These are phyloP conservation scores for Marronus borbonicus DNA, from an alignment of 2,888 invertebrate species.

Conservation along the genomic window DNA sequence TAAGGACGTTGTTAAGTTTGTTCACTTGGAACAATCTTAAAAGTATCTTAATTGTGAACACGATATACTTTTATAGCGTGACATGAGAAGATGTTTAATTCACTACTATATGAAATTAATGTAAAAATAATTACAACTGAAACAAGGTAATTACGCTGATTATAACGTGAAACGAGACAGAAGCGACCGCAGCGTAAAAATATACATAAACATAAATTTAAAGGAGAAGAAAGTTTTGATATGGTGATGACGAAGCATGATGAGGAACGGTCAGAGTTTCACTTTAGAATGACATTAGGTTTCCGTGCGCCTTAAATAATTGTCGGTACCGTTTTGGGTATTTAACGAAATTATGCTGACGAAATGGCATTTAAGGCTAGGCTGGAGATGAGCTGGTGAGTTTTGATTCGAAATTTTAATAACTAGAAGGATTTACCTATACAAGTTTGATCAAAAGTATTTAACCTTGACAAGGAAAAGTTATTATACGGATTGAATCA, in stretches of 20 bases:
- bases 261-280: conserved; percentile 23
- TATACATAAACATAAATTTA: conserved; percentile 49
- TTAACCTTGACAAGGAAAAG: background rate
- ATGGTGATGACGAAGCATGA: background rate
- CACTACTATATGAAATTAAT: conserved; percentile 67
- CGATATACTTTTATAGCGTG: conserved; percentile 58
- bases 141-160: conserved; percentile 68
- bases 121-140: conserved; percentile 68
- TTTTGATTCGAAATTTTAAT: background rate
- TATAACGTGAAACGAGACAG: conserved; percentile 67
- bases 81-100: conserved; percentile 65
- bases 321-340: conserved; percentile 31
- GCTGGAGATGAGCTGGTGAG: background rate
- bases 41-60: conserved; percentile 64
- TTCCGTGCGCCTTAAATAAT: conserved; percentile 37
- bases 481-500: background rate
- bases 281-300: conserved; percentile 29
- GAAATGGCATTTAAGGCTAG: background rate
- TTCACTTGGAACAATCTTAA: conserved; percentile 69
- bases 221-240: conserved; percentile 39
- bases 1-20: conserved; percentile 51
- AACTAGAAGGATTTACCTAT: background rate
- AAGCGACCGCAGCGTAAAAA: conserved; percentile 51
- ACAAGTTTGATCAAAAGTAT: background rate
- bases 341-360: conserved; percentile 12